A percentile compares a stretch with the other conserved stretches of the same genome.
Evolutionary conservation across 2,797 vertebrate genomes (phyloP).

Genomic region (Danio tinwini): DNA sequence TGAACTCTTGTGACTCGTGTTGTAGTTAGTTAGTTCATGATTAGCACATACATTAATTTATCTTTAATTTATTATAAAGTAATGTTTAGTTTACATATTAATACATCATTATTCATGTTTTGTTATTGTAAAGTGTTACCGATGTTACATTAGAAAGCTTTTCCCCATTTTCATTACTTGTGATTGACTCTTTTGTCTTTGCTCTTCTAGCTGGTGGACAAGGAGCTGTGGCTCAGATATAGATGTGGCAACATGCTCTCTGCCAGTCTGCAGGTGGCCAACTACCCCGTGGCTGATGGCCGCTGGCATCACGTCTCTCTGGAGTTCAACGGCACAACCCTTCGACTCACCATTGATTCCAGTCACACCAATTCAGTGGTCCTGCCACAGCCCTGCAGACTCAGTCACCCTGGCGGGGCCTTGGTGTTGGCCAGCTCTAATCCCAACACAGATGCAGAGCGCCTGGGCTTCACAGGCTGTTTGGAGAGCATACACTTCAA

Average conservation of each 20-base stretch:
- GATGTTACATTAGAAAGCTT: neutral
- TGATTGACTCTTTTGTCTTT: slow-evolving; percentile 1
- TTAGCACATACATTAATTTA: no score
- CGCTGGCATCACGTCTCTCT: slow-evolving; percentile 86
- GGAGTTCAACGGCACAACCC: slow-evolving; percentile 77
- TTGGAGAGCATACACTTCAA: slow-evolving; percentile 84
- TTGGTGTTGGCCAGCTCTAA: slow-evolving; percentile 80
- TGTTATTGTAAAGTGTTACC: no score
- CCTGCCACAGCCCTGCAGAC: slow-evolving; percentile 75
- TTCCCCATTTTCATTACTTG: neutral
- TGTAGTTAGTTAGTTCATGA: no score
- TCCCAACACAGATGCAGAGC: slow-evolving; percentile 52
- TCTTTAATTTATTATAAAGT: no score
- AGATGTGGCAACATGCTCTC: slow-evolving; percentile 75
- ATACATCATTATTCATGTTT: no score
- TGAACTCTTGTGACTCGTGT: no score
- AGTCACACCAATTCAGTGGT: slow-evolving; percentile 63
- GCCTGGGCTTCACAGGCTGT: slow-evolving; percentile 84
- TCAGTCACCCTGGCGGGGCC: slow-evolving; percentile 70
- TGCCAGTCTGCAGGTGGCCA: slow-evolving; percentile 70
- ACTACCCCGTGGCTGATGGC: slow-evolving; percentile 76
- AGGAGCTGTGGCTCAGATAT: slow-evolving; percentile 81
- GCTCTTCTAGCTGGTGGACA: slow-evolving; percentile 79
- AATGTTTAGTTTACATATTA: no score
- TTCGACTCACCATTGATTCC: slow-evolving; percentile 81